Conservation (phyloP, 2,888 invertebrate species). For the Spicauda simplicius region DNA sequence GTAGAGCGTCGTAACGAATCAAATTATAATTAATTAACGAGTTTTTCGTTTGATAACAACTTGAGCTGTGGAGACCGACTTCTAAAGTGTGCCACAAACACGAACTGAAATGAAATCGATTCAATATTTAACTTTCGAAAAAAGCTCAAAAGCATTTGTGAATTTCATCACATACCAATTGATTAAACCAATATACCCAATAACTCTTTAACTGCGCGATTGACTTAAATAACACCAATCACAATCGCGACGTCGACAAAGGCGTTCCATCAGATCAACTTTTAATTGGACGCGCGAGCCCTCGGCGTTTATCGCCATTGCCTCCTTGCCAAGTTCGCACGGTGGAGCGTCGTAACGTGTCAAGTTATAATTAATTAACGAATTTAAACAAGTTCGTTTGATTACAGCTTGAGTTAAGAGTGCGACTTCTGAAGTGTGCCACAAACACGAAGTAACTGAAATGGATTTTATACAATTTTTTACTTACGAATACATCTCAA, state of each 20-base stretch:
- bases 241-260: conserved; percentile 12
- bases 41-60: conserved; percentile 27
- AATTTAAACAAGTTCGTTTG: conserved; percentile 28
- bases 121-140: too few relatives aligned
- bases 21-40: conserved; percentile 49
- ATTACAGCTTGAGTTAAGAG: conserved; percentile 17
- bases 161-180: too few relatives aligned
- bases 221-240: conserved; percentile 3
- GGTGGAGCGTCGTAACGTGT: conserved; percentile 58
- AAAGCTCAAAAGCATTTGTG: too few relatives aligned
- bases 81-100: too few relatives aligned
- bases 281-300: conserved; percentile 39
- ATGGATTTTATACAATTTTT: too few relatives aligned
- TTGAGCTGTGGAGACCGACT: too few relatives aligned
- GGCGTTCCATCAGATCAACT: conserved; percentile 9
- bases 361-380: conserved; percentile 49
- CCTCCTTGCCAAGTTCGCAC: conserved; percentile 49
- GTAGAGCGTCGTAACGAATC: conserved; percentile 58
- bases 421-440: too few relatives aligned
- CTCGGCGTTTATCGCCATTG: conserved; percentile 43
- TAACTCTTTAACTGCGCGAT: background rate
- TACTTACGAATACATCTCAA: too few relatives aligned
- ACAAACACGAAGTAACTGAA: too few relatives aligned
- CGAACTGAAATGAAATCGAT: too few relatives aligned
- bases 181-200: background rate